Evolutionary conservation across 2,888 invertebrate genomes (phyloP), one percentile per base, ranked within the genome.

Genomic region (Ernsta delagoae): DNA sequence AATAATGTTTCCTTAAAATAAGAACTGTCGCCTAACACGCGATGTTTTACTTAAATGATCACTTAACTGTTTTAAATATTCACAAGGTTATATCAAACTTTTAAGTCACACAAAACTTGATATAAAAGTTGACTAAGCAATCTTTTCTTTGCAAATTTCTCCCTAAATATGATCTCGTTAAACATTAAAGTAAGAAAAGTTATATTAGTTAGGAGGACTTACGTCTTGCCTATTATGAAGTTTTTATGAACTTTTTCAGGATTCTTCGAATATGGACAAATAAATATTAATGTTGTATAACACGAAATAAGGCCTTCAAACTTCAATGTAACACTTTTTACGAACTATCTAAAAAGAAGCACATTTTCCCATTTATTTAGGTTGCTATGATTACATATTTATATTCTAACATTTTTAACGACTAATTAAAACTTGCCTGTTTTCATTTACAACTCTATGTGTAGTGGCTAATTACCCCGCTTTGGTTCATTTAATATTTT

Each of bases 131-230:
- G 12, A 36, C 57, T 34, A 36, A 57, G 57, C 36, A 57, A 36
- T 57, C 34, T 57, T 12, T n/a, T 57, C 39, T 34, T 57, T 7
- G 12, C 36, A 39, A 39, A 57, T 57, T 34, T 57, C 36, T 12
- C 34, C 24, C 31, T 34, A 56, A 56, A 56, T 56, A 56, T 34
- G 5, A 56, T 56, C 34, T n/a, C 34, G 11, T 34, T 56, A 34
- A 11, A 56, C 56, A 56, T 56, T 56, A 34, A 56, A 56, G 56
- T n/a, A 34, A 56, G 56, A 34, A 56, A 56, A 56, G 56, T 31
- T 54, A 34, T 54, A 54, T 54, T 54, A 54, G 54, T 54, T 31
- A 54, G 54, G 31, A 31, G 5, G 34, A 53, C 53, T 34, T 31
- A 54, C 16, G 54, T 50, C 8, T 7, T 7, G 54, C 54, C 31